Conservation (phyloP, 2,113 vertebrate species). For the Emydocephalus ijimae region DNA sequence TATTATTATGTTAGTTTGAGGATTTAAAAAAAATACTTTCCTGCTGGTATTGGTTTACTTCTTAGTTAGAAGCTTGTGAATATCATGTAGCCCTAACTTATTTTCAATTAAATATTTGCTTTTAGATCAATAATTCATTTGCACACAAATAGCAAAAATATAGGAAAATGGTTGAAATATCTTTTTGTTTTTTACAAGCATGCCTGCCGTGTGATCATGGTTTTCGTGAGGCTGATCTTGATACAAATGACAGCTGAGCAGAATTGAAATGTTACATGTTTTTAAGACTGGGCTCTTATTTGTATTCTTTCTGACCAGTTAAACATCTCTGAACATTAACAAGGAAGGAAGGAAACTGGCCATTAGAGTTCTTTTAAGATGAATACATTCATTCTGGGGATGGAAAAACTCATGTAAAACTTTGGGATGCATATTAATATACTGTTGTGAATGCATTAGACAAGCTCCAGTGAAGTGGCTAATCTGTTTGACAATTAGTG, state of each 20-base stretch:
- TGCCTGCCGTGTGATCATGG: neutral
- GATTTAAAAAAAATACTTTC: neutral
- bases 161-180: neutral
- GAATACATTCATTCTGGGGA: neutral
- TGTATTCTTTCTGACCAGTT: neutral
- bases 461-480: conserved; percentile 28
- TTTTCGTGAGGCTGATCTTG: neutral
- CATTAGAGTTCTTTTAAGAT: neutral
- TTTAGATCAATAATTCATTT: neutral
- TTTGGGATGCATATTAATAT: neutral
- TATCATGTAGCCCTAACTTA: neutral
- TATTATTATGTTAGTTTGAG: neutral
- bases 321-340: conserved; percentile 1
- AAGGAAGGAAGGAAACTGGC: neutral
- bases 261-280: neutral
- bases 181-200: neutral
- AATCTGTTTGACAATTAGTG: conserved; percentile 2
- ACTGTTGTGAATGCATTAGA: neutral
- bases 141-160: neutral
- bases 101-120: neutral
- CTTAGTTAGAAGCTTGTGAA: neutral
- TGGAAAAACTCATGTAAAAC: neutral
- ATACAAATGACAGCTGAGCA: neutral
- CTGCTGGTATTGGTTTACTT: neutral
- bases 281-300: neutral